Conservation (phyloP, 2,888 invertebrate species). For the Lasius fuliginosus region DNA sequence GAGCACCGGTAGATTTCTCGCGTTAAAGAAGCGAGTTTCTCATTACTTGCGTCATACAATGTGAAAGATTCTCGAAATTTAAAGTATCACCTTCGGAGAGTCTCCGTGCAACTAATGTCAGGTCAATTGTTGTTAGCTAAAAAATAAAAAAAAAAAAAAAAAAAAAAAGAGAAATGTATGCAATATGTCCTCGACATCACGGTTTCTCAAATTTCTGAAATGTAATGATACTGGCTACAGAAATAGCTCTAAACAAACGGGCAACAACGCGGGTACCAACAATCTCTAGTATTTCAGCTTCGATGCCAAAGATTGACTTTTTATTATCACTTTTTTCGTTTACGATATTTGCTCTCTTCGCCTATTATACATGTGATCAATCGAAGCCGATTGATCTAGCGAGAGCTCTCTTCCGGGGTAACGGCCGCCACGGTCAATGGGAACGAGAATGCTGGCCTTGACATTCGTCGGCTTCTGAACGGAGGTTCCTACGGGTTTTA, state of each 20-base stretch:
- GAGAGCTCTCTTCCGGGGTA: slow-evolving; percentile 75
- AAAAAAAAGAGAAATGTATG: too few species aligned
- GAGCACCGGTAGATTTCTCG: slow-evolving; percentile 19
- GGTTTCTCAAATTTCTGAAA: background rate
- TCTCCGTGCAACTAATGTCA: background rate
- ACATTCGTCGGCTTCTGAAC: slow-evolving; percentile 75
- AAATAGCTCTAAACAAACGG: background rate
- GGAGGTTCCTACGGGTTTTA: slow-evolving; percentile 41
- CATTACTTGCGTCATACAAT: background rate
- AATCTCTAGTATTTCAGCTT: background rate
- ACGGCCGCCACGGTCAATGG: slow-evolving; percentile 73
- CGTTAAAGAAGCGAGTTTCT: background rate
- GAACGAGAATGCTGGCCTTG: slow-evolving; percentile 79
- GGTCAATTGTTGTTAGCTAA: background rate
- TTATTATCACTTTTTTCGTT: background rate
- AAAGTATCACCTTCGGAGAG: background rate
- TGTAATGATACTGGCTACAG: background rate
- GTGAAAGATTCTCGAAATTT: background rate
- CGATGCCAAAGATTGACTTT: background rate
- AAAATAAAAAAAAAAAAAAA: background rate
- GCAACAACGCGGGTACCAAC: background rate
- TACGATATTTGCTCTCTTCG: slow-evolving; percentile 58
- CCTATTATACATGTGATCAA: slow-evolving; percentile 8
- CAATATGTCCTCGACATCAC: background rate
- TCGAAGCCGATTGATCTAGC: slow-evolving; percentile 56